Evolutionary conservation across 2,888 invertebrate genomes (phyloP).

Genomic region (Augochlorella aurata): DNA sequence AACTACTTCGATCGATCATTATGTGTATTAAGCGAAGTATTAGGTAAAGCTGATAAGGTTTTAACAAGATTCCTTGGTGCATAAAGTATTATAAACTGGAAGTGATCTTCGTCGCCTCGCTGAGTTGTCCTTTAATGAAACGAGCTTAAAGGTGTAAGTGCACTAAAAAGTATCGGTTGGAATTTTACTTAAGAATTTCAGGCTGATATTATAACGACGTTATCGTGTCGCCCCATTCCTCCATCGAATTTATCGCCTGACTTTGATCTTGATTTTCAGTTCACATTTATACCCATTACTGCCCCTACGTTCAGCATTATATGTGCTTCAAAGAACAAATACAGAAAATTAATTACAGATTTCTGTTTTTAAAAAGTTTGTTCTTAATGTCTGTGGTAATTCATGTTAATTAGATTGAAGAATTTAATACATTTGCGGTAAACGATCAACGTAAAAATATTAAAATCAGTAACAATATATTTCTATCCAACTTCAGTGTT

Average conservation of each 20-base stretch:
- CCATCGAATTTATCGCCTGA: not conserved
- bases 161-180: slow-evolving; percentile 26
- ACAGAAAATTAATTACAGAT: not conserved
- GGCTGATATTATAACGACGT: not conserved
- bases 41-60: slow-evolving; percentile 48
- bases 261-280: not conserved
- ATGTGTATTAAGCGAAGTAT: slow-evolving; percentile 35
- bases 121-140: slow-evolving; percentile 20
- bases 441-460: no score
- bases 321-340: not conserved
- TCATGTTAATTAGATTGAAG: no score
- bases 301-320: not conserved
- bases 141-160: slow-evolving; percentile 12
- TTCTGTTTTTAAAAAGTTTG: not conserved
- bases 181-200: slow-evolving; percentile 5
- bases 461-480: no score
- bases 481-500: no score
- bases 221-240: not conserved
- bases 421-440: no score
- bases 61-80: slow-evolving; percentile 41
- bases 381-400: not conserved
- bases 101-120: slow-evolving; percentile 22
- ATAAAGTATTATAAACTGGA: slow-evolving; percentile 30
- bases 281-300: not conserved
- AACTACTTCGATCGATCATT: slow-evolving; percentile 37